Conservation (phyloP, 2,113 vertebrate genomes). For the Caranx ignobilis region DNA sequence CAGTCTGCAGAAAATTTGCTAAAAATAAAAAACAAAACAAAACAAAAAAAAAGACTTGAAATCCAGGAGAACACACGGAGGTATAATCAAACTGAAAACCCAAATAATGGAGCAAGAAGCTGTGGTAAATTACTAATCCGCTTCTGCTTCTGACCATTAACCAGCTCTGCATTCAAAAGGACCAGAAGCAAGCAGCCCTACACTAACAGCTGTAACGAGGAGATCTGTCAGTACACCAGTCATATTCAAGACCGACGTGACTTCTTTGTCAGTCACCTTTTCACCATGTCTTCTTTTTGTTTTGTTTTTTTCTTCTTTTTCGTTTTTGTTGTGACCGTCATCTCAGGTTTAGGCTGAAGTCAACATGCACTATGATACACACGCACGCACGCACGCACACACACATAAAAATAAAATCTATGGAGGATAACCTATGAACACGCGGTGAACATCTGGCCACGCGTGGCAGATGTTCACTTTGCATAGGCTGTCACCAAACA, state of each 20-base stretch:
- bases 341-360: constrained; percentile 47
- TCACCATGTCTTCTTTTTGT: constrained; percentile 22
- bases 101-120: constrained; percentile 34
- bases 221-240: constrained; percentile 23
- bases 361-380: constrained; percentile 42
- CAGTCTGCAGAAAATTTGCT: constrained; percentile 19
- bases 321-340: constrained; percentile 4
- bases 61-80: constrained; percentile 4
- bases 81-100: constrained; percentile 49
- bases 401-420: constrained; percentile 38
- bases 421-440: constrained; percentile 52
- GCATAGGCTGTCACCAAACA: constrained; percentile 72
- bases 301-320: constrained; percentile 16
- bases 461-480: constrained; percentile 66
- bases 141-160: constrained; percentile 5
- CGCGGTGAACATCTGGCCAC: constrained; percentile 61
- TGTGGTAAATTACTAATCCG: not conserved
- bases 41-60: constrained; percentile 9
- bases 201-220: constrained; percentile 28
- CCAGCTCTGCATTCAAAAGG: constrained; percentile 31
- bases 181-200: constrained; percentile 26
- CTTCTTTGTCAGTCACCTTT: constrained; percentile 16
- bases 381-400: not conserved
- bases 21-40: constrained; percentile 17
- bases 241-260: constrained; percentile 18